Base-by-base conservation (phyloP, 2,888 invertebrate species). In the Celastrina argiolus region DNA sequence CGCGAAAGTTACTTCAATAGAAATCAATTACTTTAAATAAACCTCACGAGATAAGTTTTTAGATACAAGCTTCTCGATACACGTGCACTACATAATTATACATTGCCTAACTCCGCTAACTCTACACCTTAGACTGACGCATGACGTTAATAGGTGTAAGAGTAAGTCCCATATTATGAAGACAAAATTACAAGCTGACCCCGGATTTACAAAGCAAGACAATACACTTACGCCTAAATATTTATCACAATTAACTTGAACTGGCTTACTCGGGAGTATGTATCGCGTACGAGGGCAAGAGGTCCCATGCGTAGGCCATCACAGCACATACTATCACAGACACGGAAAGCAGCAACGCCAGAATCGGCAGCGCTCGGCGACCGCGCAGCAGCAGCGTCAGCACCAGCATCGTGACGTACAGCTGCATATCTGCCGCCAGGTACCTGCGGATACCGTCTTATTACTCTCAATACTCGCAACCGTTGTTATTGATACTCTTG, bases 401-500 rank as follows among this genome's bases (percentile, higher is more conserved):
- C n/a, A 73, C 71, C 71, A 88, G 74, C 7, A 81, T 74, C 12
- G 70, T 67, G 1, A 81, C 82, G 80, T 91, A 90, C 67, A 91
- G 81, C 78, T 91, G 90, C 82, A 87, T 87, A 76, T 91, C 90
- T 0, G 89, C 89, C 5, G 89, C 90, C 45, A 90, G 76, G 77
- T 89, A 90, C 89, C 89, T 89, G 76, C 12, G 2, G 16, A 56
- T 16, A 18, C n/a, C n/a, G n/a, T n/a, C n/a, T n/a, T n/a, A n/a
- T n/a, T n/a, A n/a, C n/a, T n/a, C n/a, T n/a, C n/a, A n/a, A n/a
- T n/a, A n/a, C n/a, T n/a, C n/a, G n/a, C n/a, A n/a, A n/a, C n/a
- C n/a, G n/a, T n/a, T n/a, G n/a, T n/a, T n/a, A n/a, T n/a, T n/a
- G n/a, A n/a, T n/a, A n/a, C n/a, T n/a, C n/a, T n/a, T n/a, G n/a